phyloP scores from a whole-genome alignment of 2,113 vertebrate genomes.

The Lasiurus borealis region DNA sequence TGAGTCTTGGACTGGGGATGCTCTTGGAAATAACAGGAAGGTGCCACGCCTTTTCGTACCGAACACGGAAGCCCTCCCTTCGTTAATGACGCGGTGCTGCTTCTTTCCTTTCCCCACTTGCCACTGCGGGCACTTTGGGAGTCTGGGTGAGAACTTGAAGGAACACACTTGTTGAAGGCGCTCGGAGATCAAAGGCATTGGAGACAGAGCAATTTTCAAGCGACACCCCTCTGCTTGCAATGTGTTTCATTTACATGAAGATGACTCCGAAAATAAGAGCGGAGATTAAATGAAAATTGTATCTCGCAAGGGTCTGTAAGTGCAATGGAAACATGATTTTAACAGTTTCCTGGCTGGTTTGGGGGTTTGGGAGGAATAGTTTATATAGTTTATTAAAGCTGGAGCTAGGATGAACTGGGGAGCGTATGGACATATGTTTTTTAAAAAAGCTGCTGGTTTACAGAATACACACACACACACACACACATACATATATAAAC shows the following conservation, averaged over 20 bases:
- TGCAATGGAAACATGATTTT: constrained; percentile 10
- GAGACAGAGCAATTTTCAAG: constrained; percentile 3
- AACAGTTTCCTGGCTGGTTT: constrained; percentile 19
- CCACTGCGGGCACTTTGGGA: not conserved
- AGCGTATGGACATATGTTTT: not conserved
- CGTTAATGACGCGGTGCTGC: constrained; percentile 1
- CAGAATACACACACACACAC: not conserved
- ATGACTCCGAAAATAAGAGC: constrained; percentile 56
- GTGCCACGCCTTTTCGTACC: not conserved
- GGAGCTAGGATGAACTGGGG: not conserved
- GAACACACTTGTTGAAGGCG: constrained; percentile 31
- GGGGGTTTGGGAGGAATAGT: not conserved
- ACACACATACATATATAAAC: too few relatives aligned
- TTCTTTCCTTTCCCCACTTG: not conserved
- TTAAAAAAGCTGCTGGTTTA: constrained; percentile 13
- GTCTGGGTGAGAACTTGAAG: not conserved
- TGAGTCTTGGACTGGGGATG: not conserved
- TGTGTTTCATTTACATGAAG: constrained; percentile 65
- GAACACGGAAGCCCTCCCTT: not conserved
- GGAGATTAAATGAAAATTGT: constrained; percentile 35
- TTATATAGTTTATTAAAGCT: not conserved
- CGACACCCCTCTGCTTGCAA: not conserved
- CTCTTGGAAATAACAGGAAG: not conserved
- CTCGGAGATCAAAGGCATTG: constrained; percentile 51
- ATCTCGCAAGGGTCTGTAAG: not conserved